A percentile compares a stretch with the other conserved stretches of the same genome.
Conservation (phyloP, 2,113 vertebrate species). For the Chroicocephalus ridibundus region DNA sequence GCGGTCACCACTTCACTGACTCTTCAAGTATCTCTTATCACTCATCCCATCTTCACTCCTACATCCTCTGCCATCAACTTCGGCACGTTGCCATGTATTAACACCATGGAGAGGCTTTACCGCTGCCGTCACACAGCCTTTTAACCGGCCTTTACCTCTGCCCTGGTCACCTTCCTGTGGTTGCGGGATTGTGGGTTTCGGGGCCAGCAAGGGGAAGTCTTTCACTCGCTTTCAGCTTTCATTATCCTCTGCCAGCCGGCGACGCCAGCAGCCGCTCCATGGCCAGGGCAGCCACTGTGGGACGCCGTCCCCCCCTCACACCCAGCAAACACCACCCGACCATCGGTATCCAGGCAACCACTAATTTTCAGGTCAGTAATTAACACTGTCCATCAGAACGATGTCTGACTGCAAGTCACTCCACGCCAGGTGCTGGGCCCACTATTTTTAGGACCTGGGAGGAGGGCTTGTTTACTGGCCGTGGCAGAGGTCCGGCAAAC, state of each 20-base stretch:
- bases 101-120: neutral
- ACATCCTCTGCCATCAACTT: neutral
- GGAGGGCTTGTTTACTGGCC: neutral
- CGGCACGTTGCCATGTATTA: neutral
- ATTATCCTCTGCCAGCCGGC: neutral
- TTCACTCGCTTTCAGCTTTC: constrained; percentile 21
- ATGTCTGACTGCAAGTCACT: neutral
- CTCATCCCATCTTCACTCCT: neutral
- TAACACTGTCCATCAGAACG: neutral
- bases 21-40: neutral
- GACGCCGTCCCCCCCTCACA: rapidly evolving
- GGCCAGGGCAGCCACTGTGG: rapidly evolving
- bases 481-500: neutral
- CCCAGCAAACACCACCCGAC: neutral
- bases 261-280: rapidly evolving
- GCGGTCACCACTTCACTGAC: neutral
- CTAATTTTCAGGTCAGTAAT: constrained; percentile 30
- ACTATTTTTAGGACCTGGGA: constrained; percentile 6
- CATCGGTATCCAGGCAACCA: neutral
- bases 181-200: neutral
- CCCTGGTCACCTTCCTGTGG: neutral
- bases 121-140: rapidly evolving
- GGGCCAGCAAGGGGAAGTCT: neutral
- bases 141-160: neutral
- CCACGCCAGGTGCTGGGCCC: rapidly evolving